Conservation (phyloP, 2,113 vertebrate species). For the Pteruthius melanotis region DNA sequence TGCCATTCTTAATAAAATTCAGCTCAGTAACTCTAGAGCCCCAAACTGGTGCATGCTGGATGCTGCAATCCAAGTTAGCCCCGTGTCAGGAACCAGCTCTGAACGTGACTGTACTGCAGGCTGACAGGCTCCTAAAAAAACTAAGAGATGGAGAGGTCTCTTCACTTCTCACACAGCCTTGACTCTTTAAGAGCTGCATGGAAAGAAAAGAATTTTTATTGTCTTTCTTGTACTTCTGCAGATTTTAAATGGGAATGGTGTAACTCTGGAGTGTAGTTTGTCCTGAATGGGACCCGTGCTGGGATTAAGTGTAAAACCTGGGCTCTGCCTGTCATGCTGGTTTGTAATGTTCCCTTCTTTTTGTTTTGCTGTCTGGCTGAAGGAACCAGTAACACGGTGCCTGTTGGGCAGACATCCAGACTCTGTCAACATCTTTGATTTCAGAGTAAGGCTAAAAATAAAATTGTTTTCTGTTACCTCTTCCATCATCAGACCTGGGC, state of each 20-base stretch:
- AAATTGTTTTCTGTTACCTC: conserved; percentile 29
- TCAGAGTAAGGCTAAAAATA: conserved; percentile 38
- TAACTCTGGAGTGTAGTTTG: background rate
- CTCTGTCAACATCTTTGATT: conserved; percentile 8
- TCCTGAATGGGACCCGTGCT: background rate
- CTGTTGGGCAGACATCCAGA: background rate
- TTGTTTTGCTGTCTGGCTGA: background rate
- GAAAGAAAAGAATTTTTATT: background rate
- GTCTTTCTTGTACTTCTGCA: background rate
- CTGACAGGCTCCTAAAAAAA: background rate
- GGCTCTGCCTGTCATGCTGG: background rate
- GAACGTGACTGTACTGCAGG: background rate
- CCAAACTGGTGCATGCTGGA: background rate
- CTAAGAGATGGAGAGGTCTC: background rate
- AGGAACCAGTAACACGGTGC: background rate
- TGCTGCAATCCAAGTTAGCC: background rate
- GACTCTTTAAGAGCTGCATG: background rate
- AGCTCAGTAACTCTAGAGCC: background rate
- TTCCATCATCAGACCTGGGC: background rate
- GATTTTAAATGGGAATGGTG: background rate
- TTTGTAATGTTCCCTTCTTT: background rate
- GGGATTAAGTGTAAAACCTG: background rate
- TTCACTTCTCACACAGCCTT: background rate
- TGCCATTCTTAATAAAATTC: conserved; percentile 44
- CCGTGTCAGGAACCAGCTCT: background rate